These are phyloP conservation scores for Drosophila mercatorum DNA, from an alignment of 2,888 invertebrate species.

Conservation along the genomic window DNA sequence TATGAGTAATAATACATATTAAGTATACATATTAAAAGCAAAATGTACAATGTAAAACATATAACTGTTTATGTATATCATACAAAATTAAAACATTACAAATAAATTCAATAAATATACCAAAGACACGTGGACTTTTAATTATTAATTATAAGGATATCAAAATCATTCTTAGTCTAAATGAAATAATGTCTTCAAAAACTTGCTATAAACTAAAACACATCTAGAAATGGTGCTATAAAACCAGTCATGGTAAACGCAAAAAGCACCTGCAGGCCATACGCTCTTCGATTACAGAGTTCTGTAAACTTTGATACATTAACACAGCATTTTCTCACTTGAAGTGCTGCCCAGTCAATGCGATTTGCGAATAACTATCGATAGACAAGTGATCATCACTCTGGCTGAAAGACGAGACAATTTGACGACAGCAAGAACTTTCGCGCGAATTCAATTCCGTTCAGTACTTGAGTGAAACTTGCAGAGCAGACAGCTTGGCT, in stretches of 20 bases:
- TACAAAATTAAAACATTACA: constrained; percentile 55
- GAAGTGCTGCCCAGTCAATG: constrained; percentile 5
- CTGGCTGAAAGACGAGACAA: constrained; percentile 26
- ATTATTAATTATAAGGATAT: neutral
- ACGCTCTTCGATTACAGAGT: neutral
- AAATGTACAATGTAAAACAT: constrained; percentile 79
- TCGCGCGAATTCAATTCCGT: constrained; percentile 15
- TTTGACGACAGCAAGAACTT: constrained; percentile 33
- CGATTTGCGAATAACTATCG: constrained; percentile 9
- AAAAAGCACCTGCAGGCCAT: no score
- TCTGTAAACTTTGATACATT: neutral
- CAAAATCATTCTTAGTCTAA: neutral
- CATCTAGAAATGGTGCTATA: neutral
- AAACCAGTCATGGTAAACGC: constrained; percentile 1
- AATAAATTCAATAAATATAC: constrained; percentile 77
- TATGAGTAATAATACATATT: constrained; percentile 63
- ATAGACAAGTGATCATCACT: constrained; percentile 28
- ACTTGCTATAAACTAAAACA: neutral
- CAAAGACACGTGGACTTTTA: constrained; percentile 45
- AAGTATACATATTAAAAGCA: constrained; percentile 63
- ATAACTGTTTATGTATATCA: constrained; percentile 74
- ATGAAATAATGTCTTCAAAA: no score
- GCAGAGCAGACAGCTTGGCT: constrained; percentile 35
- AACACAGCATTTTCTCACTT: no score
- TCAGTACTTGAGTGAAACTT: constrained; percentile 6